A percentile compares a stretch with the other conserved stretches of the same genome.
Evolutionary conservation across 2,888 invertebrate species (phyloP).

Genomic region (Coenonympha arcania): DNA sequence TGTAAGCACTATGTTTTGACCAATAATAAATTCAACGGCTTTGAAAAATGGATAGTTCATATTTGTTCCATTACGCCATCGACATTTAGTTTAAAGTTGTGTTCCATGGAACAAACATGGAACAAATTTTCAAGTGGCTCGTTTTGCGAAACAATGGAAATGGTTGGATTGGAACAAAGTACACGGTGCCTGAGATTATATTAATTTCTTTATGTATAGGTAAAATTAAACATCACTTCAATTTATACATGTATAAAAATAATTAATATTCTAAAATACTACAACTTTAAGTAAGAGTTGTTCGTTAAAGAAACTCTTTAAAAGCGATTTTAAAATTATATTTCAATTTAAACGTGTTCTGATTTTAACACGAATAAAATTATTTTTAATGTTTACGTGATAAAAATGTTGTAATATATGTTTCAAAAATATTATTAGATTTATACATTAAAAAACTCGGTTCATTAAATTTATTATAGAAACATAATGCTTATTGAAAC

Average conservation of each 20-base stretch:
- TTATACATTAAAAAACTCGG: too few relatives aligned
- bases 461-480: too few relatives aligned
- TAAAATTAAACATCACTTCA: background rate
- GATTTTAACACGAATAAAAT: background rate
- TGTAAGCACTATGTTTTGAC: too few relatives aligned
- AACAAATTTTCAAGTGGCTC: constrained; percentile 13
- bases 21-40: too few relatives aligned
- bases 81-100: too few relatives aligned
- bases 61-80: too few relatives aligned
- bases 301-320: background rate
- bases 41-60: too few relatives aligned
- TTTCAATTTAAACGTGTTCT: background rate
- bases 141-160: constrained; percentile 3
- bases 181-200: constrained; percentile 18
- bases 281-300: background rate
- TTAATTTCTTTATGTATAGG: constrained; percentile 3
- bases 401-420: background rate
- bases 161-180: constrained; percentile 24
- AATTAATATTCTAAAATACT: background rate
- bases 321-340: background rate
- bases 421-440: background rate
- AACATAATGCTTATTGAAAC: too few relatives aligned
- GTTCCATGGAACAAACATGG: too few relatives aligned
- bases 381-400: background rate
- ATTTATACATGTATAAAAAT: background rate